Base-by-base conservation (phyloP, 2,888 invertebrate species). In the Cecidostiba fungosa region DNA sequence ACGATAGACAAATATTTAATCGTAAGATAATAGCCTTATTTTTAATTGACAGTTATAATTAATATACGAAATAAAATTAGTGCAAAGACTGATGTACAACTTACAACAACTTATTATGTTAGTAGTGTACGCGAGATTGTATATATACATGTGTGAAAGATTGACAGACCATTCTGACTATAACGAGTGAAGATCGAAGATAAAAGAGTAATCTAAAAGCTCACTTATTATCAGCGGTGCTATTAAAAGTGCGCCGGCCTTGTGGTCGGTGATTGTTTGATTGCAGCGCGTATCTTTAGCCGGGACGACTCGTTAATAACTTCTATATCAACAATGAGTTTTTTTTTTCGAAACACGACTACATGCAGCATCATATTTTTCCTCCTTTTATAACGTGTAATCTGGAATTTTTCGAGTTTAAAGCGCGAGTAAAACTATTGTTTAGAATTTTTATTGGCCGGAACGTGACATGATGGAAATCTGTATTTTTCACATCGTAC, bases 171-270 rank as follows among this genome's bases (percentile, higher is more conserved):
- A 70, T 72, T 80, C 54, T 43, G 43, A 72, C 54, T 50, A n/a
- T n/a, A 43, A 73, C 43, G 19, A 73, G 36, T n/a, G 2, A 36
- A 43, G 73, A 47, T 59, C 81, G 0, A 8, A 8, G 62, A 74
- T 81, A 81, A 74, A 43, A 62, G 14, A 36, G 73, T 74, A 81
- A 74, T 74, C 62, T 74, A 81, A 81, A 74, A 81, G 81, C 62
- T 81, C 62, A 62, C 73, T 74, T 81, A 73, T 82, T 76, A 76
- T 82, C 82, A 50, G 29, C 19, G 23, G 23, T 14, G 62, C 23
- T 76, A 69, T 76, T 74, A 82, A 66, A 69, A 82, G 23, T 23
- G 23, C 8, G 23, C 4, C 69, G 62, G 16, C 66, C 76, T 66
- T 82, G 73, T 23, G 26, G n/a, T 32, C 32, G 36, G 16, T 29